Evolutionary conservation across 2,888 invertebrate genomes (phyloP), one percentile per base, ranked within the genome.

Genomic region (Priocnemis perturbator): DNA sequence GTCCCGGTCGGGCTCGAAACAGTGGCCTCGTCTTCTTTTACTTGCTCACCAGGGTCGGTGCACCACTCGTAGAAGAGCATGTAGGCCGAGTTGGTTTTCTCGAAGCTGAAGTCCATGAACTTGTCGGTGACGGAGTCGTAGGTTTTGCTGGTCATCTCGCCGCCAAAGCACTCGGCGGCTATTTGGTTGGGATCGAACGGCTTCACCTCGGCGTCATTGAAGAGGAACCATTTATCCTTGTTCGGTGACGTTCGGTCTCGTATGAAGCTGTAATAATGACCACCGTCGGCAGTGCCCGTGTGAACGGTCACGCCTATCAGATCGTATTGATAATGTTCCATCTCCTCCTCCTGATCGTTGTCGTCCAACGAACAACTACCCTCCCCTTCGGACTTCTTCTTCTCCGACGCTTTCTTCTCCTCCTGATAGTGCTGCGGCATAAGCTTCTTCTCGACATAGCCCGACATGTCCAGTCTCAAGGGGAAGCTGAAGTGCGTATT

Each of bases 401-500:
- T 74, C 59, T 81, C 76, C 20, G 74, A 68, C 15, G 76, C 69
- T 72, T 83, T 77, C 56, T 78, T 77, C 73, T 87, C 90, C 92
- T 94, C 94, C 90, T 94, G 94, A 87, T 95, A 95, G 82, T 96
- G 96, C 69, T 96, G 95, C 0, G 96, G 95, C 95, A 97, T 96
- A 0, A 98, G 91, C 81, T 96, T 96, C 88, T 96, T 96, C 89
- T 98, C 98, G 70, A 98, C 96, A 86, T 98, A 98, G 50, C 96
- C 96, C 0, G 96, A 95, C 98, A 98, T 98, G 88, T 97, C 97
- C 14, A 98, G 91, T 59, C 95, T 91, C 90, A 98, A 92, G 0
- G 98, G 98, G 89, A 98, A 98, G 15, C 97, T 98, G 89, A 98
- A 98, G 86, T 98, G 97, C 0, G 98, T 98, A 90, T 98, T 98